These are phyloP conservation scores for Alethe diademata DNA, from an alignment of 2,113 vertebrate genomes.

Conservation along the genomic window DNA sequence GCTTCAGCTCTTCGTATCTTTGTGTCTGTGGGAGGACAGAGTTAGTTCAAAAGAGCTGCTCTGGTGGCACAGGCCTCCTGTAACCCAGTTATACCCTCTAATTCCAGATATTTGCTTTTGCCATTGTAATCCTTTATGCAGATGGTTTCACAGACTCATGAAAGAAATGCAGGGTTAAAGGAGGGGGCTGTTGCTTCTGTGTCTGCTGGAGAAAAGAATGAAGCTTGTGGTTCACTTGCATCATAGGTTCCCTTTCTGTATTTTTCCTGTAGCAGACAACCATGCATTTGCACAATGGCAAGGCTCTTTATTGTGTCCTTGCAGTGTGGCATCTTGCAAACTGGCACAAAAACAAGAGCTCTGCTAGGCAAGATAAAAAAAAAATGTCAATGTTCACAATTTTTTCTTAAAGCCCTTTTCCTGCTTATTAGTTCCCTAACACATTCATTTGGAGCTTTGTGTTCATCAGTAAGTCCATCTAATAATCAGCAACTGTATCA, in stretches of 20 bases:
- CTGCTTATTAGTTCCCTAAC: not conserved
- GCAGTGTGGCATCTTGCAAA: not conserved
- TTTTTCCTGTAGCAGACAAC: not conserved
- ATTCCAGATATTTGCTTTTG: not conserved
- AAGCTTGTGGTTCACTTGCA: slow-evolving; percentile 36
- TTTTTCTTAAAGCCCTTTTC: not conserved
- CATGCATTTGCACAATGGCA: not conserved
- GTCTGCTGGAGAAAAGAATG: slow-evolving; percentile 3
- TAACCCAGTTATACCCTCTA: not conserved
- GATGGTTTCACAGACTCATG: not conserved
- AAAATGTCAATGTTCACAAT: not conserved
- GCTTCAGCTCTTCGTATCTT: not conserved
- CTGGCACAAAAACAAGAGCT: not conserved
- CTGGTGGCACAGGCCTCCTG: not conserved
- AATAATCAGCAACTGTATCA: not conserved
- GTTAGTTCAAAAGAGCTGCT: not conserved
- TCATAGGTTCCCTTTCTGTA: slow-evolving; percentile 29
- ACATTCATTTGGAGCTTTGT: not conserved
- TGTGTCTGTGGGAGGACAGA: not conserved
- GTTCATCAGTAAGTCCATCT: not conserved
- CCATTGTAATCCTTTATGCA: not conserved
- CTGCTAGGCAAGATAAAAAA: not conserved
- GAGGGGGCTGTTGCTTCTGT: not conserved
- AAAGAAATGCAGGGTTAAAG: not conserved
- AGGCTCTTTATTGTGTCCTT: not conserved